phyloP scores from a whole-genome alignment of 2,113 vertebrate species.

The Podarcis muralis region DNA sequence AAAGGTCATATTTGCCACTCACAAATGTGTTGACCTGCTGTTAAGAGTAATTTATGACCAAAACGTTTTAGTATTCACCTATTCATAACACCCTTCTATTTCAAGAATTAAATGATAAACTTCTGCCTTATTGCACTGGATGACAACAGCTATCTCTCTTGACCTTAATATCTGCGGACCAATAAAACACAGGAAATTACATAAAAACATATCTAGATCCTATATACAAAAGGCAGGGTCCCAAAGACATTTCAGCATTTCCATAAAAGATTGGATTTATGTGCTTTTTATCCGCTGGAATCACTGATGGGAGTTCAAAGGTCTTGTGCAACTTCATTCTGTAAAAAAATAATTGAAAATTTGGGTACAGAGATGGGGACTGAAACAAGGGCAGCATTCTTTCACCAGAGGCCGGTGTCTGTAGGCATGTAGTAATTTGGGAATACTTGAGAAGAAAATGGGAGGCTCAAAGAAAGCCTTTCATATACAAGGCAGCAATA shows the following conservation, averaged over 20 bases:
- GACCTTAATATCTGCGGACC: constrained; percentile 19
- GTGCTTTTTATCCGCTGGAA: constrained; percentile 51
- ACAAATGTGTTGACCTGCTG: neutral
- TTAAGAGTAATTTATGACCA: neutral
- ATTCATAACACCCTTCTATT: neutral
- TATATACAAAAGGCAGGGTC: constrained; percentile 11
- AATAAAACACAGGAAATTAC: constrained; percentile 22
- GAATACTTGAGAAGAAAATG: constrained; percentile 53
- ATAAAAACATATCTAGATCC: constrained; percentile 15
- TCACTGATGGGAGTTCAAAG: constrained; percentile 58
- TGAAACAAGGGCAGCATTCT: constrained; percentile 51
- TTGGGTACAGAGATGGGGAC: constrained; percentile 62
- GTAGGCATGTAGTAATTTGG: constrained; percentile 59
- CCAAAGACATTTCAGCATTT: constrained; percentile 56
- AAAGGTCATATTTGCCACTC: neutral
- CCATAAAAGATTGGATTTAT: constrained; percentile 56
- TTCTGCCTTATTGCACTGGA: neutral
- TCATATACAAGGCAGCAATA: constrained; percentile 1
- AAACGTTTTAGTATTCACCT: neutral
- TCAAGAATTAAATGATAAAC: too few relatives aligned
- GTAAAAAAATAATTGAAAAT: constrained; percentile 58
- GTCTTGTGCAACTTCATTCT: constrained; percentile 65
- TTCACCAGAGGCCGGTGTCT: constrained; percentile 50
- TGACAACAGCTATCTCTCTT: neutral
- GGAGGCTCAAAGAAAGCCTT: constrained; percentile 59